Evolutionary conservation across 2,113 vertebrate genomes (phyloP).

Genomic region (Stictonetta naevosa): DNA sequence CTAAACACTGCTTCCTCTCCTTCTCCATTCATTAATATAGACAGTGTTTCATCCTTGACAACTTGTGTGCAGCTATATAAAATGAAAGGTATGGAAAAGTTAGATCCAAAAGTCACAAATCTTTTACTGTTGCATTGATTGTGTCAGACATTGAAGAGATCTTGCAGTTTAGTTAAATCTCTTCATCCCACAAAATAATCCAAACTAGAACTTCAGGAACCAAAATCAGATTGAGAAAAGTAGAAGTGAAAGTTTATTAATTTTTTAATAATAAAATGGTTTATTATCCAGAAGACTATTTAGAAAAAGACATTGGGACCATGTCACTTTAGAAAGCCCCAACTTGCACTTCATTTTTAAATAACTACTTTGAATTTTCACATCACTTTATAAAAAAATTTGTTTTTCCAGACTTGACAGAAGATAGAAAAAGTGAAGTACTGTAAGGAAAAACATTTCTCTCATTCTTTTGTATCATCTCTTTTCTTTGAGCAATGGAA

Average conservation of each 20-base stretch:
- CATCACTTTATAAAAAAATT: neutral
- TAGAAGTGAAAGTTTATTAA: neutral
- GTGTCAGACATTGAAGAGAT: neutral
- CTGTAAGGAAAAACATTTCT: neutral
- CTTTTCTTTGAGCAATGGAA: neutral
- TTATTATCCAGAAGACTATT: neutral
- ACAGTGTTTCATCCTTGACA: constrained; percentile 69
- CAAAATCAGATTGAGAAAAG: neutral
- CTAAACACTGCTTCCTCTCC: constrained; percentile 77
- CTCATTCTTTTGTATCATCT: neutral
- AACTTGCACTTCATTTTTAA: neutral
- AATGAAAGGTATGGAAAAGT: neutral
- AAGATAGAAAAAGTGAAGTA: neutral
- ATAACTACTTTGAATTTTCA: neutral
- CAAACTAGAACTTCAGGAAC: neutral
- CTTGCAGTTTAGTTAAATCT: too few species aligned
- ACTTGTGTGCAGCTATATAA: constrained; percentile 71
- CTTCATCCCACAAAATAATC: neutral
- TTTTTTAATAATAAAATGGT: neutral
- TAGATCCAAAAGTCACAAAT: neutral
- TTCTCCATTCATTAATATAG: constrained; percentile 74
- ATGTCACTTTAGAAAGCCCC: neutral
- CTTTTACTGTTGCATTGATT: neutral
- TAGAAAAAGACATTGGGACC: neutral
- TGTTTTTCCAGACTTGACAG: neutral